phyloP scores from a whole-genome alignment of 2,888 invertebrate genomes.

The Ceriagrion tenellum region DNA sequence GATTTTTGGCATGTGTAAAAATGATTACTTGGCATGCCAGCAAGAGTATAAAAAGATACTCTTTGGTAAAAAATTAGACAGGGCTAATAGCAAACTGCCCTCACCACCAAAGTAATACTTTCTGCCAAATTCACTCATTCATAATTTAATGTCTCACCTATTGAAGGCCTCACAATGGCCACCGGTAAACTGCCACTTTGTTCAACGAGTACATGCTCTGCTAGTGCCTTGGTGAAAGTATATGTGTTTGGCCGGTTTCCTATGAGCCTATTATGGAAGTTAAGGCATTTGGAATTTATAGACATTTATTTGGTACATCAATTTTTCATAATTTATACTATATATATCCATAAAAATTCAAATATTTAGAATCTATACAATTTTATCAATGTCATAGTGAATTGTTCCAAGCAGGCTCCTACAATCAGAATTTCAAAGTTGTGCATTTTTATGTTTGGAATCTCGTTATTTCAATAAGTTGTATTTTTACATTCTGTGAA shows the following conservation, averaged over 20 bases:
- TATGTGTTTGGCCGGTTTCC: slow-evolving; percentile 85
- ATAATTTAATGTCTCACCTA: slow-evolving; percentile 77
- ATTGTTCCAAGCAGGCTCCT: neutral
- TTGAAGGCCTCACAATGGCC: slow-evolving; percentile 85
- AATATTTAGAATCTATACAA: neutral
- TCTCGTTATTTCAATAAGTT: neutral
- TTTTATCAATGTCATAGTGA: neutral
- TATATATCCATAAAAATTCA: no score
- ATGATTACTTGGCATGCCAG: neutral
- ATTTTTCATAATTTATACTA: slow-evolving; percentile 61
- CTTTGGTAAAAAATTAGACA: neutral
- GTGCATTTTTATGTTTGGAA: neutral
- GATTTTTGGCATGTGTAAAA: neutral
- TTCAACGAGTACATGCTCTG: slow-evolving; percentile 82
- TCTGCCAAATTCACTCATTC: neutral
- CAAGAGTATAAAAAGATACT: neutral
- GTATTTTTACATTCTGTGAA: neutral
- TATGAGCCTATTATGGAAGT: slow-evolving; percentile 75
- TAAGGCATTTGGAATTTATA: neutral
- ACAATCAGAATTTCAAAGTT: neutral
- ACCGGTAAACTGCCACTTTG: slow-evolving; percentile 82
- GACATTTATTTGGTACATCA: neutral
- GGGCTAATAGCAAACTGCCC: neutral
- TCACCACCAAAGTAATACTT: neutral
- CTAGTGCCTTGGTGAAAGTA: slow-evolving; percentile 87